Base-by-base conservation (phyloP, 2,888 invertebrate genomes). In the Nysson spinosus region DNA sequence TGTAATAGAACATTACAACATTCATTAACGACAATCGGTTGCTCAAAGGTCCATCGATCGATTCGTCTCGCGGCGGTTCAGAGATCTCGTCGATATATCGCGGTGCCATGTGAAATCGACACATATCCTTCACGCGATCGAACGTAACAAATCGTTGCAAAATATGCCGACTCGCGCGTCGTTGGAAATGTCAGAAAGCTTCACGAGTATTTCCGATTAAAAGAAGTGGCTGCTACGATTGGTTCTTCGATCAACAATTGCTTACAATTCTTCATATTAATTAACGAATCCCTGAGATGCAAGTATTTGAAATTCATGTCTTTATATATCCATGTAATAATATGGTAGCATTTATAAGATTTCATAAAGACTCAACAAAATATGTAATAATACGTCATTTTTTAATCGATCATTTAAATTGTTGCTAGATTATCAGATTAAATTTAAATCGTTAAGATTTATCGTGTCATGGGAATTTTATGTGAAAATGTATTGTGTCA, bases 1-100 rank as follows among this genome's bases (percentile, higher is more conserved):
- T 34, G 42, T 14, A 24, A 55, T 62, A 51, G 65, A 63, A 61
- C 67, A 57, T 67, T 71, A 51, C 35, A 67, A 56, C 54, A 24
- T 57, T 57, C 47, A 47, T 60, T 67, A 72, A 68, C 44, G 71
- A 56, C 60, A 57, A 65, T 72, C 72, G 67, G 46, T 46, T 40
- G 40, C 28, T 52, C 57, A 28, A 20, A 19, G 26, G 28, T 34
- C 42, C 44, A 32, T 12, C 50, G 51, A 64, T 51, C 50, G 28
- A 43, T 69, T 51, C 50, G 55, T 63, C 47, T 52, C 57, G 56
- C 57, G 50, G 52, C 51, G 64, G 43, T 50, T 46, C 57, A 62
- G 55, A 56, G 68, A 68, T 39, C 67, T 12, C n/a, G 43, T 20
- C 19, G 34, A 57, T 56, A 43, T 11, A 34, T n/a, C 20, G 42